Evolutionary conservation across 2,797 vertebrate species (phyloP).

Genomic region (Notoglanidium macrostoma): DNA sequence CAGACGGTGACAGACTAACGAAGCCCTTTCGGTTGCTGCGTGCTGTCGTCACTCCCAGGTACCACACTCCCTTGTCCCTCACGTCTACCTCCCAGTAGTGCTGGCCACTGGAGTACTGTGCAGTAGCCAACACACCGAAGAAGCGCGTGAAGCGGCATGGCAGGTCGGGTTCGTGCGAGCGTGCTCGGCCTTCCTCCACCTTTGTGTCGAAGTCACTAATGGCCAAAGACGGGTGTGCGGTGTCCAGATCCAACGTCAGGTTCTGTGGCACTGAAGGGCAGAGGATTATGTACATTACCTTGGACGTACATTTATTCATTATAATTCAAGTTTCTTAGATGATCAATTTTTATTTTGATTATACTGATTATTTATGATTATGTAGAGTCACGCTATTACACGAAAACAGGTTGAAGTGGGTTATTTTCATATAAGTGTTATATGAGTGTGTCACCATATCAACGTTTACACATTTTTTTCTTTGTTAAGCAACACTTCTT

Average conservation of each 20-base stretch:
- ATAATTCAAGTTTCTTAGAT: neutral
- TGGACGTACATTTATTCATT: neutral
- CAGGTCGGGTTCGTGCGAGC: conserved; percentile 74
- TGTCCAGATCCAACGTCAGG: conserved; percentile 78
- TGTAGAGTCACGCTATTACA: neutral
- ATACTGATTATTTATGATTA: neutral
- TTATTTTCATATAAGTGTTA: neutral
- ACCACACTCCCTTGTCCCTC: conserved; percentile 81
- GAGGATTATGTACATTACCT: neutral
- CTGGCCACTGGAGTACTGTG: conserved; percentile 76
- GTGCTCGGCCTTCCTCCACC: conserved; percentile 75
- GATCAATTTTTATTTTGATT: neutral
- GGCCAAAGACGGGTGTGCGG: conserved; percentile 74
- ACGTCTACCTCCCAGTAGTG: conserved; percentile 85
- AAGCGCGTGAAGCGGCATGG: conserved; percentile 77
- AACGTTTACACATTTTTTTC: neutral
- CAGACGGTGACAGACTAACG: conserved; percentile 73
- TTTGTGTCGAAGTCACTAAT: conserved; percentile 80
- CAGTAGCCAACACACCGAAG: conserved; percentile 76
- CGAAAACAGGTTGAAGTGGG: neutral
- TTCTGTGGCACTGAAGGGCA: conserved; percentile 75
- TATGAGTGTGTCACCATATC: too few species aligned
- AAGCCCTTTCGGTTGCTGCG: conserved; percentile 82
- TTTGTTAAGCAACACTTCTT: neutral
- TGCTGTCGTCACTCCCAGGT: conserved; percentile 79